Evolutionary conservation across 2,797 vertebrate species (phyloP).

Genomic region (Diplodus sargus): DNA sequence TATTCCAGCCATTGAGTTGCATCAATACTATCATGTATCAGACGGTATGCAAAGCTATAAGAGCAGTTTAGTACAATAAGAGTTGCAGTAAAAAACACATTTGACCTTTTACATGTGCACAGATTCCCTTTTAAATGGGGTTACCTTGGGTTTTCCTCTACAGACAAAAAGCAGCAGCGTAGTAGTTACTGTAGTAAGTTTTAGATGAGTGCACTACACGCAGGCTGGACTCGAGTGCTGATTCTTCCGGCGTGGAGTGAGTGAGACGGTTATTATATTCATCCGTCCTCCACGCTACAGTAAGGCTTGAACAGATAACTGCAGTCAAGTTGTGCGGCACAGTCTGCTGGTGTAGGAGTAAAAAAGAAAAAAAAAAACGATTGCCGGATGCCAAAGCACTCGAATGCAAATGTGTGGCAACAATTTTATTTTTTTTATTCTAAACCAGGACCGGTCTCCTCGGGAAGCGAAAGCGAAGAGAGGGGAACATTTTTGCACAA

Average conservation of each 20-base stretch:
- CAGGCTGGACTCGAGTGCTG: constrained; percentile 27
- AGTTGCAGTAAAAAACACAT: neutral
- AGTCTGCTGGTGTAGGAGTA: constrained; percentile 38
- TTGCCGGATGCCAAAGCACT: constrained; percentile 16
- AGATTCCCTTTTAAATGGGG: constrained; percentile 24
- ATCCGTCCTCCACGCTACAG: constrained; percentile 18
- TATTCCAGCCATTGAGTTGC: too few species aligned
- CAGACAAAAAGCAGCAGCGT: constrained; percentile 6
- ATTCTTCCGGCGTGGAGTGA: neutral
- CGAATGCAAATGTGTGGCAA: constrained; percentile 16
- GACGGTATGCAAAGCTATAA: neutral
- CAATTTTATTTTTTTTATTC: constrained; percentile 8
- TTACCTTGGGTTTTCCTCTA: constrained; percentile 3
- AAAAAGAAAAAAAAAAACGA: constrained; percentile 3
- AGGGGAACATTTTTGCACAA: constrained; percentile 69
- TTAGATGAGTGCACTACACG: constrained; percentile 31
- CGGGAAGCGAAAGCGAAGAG: constrained; percentile 44
- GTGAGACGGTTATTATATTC: constrained; percentile 16
- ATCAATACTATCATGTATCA: too few species aligned
- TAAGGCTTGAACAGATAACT: constrained; percentile 24
- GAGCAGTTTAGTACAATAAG: neutral
- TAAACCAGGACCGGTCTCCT: constrained; percentile 36
- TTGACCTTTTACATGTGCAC: constrained; percentile 21
- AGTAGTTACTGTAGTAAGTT: constrained; percentile 19
- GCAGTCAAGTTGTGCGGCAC: constrained; percentile 23